phyloP scores from a whole-genome alignment of 1,140 invertebrate genomes.

The Caenorhabditis remanei region DNA sequence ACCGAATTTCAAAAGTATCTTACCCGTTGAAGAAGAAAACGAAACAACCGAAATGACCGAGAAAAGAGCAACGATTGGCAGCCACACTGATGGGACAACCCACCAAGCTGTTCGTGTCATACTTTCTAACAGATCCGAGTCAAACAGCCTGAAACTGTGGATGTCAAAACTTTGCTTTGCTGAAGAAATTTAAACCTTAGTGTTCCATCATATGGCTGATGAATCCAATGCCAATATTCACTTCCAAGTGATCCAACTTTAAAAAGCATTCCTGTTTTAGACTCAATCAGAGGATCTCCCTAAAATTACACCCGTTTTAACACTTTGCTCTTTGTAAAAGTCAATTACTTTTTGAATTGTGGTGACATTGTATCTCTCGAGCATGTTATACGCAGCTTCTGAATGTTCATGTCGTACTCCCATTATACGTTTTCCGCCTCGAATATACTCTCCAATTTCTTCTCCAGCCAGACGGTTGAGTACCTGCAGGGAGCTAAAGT shows the following conservation, averaged over 20 bases:
- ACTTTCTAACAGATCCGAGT: constrained; percentile 79
- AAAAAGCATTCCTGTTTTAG: constrained; percentile 78
- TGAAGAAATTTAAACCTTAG: constrained; percentile 71
- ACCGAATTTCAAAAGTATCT: neutral
- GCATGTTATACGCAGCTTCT: constrained; percentile 78
- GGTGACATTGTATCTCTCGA: constrained; percentile 78
- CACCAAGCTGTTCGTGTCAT: constrained; percentile 79
- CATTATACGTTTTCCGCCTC: constrained; percentile 70
- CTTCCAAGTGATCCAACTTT: constrained; percentile 78
- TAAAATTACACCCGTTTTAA: constrained; percentile 65
- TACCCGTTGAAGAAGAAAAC: constrained; percentile 23
- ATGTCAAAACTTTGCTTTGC: neutral
- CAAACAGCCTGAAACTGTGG: constrained; percentile 69
- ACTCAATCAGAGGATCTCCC: constrained; percentile 78
- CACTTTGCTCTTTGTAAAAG: neutral
- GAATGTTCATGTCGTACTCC: constrained; percentile 78
- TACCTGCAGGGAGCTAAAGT: constrained; percentile 59
- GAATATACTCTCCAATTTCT: constrained; percentile 77
- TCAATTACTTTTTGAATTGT: constrained; percentile 70
- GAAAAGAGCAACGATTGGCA: constrained; percentile 78
- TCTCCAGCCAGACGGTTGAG: constrained; percentile 75
- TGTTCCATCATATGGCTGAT: constrained; percentile 79
- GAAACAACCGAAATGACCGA: constrained; percentile 61
- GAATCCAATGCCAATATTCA: constrained; percentile 80
- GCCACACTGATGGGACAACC: constrained; percentile 79